phyloP scores from a whole-genome alignment of 2,797 vertebrate genomes.

The Lepilemur septentrionalis region DNA sequence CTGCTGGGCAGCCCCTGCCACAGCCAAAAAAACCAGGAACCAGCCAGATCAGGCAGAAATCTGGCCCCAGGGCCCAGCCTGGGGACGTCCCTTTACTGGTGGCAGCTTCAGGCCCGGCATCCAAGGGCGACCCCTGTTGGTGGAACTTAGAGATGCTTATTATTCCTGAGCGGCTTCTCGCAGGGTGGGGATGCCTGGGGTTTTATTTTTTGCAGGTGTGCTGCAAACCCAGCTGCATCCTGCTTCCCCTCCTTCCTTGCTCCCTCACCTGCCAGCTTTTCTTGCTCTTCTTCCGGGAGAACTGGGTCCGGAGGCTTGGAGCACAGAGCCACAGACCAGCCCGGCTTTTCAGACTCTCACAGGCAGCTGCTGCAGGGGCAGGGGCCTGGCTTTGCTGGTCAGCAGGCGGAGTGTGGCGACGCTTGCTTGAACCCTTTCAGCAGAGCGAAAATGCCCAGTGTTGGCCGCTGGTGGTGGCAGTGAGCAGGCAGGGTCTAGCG shows the following conservation, averaged over 20 bases:
- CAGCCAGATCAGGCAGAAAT: background rate
- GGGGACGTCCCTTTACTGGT: background rate
- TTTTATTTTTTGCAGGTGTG: background rate
- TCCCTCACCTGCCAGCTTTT: rapidly evolving
- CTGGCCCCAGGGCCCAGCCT: too few relatives aligned
- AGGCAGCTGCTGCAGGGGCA: background rate
- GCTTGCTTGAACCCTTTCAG: background rate
- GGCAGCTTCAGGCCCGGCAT: background rate
- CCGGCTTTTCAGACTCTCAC: background rate
- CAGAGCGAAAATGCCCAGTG: background rate
- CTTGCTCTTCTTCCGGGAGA: background rate
- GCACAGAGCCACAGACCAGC: background rate
- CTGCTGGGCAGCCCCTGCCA: background rate
- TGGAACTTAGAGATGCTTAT: background rate
- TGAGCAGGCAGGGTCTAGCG: rapidly evolving
- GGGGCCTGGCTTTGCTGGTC: background rate
- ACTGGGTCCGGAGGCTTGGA: background rate
- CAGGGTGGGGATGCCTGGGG: background rate
- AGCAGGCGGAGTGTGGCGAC: background rate
- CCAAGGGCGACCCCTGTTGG: conserved; percentile 72
- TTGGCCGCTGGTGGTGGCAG: background rate
- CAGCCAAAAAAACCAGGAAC: background rate
- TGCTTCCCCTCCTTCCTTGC: background rate
- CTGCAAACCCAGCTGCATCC: background rate
- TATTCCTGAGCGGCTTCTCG: background rate